These are phyloP conservation scores for Hydra vulgaris DNA, from an alignment of 30 jellyfish, hydroid and myxozoan genomes.

Conservation along the genomic window DNA sequence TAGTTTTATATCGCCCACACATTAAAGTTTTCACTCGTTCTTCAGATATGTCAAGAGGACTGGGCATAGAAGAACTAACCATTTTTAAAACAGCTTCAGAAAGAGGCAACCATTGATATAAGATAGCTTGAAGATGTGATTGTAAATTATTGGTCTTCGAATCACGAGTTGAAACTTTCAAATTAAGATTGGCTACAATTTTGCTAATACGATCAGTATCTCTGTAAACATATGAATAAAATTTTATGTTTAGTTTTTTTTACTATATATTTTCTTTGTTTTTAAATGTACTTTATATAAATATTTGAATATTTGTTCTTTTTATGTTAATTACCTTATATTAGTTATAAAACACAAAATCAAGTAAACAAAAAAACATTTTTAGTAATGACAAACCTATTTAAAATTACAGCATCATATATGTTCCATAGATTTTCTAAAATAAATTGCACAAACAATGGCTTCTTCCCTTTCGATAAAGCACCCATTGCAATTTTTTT, in stretches of 20 bases:
- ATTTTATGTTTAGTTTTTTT: too few relatives aligned
- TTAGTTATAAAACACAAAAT: too few relatives aligned
- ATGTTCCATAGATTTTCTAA: constrained; percentile 81
- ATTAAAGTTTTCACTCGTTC: constrained; percentile 57
- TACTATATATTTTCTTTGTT: too few relatives aligned
- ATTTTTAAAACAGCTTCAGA: constrained; percentile 65
- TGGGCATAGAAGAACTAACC: constrained; percentile 70
- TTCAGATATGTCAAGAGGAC: constrained; percentile 76
- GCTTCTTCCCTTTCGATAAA: constrained; percentile 76
- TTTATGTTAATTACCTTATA: too few relatives aligned
- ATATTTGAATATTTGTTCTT: too few relatives aligned
- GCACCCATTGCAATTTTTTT: constrained; percentile 91
- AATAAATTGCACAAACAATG: constrained; percentile 83
- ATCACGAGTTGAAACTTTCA: constrained; percentile 73
- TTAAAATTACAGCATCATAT: constrained; percentile 73
- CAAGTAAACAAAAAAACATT: too few relatives aligned
- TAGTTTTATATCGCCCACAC: constrained; percentile 68
- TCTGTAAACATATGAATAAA: constrained; percentile 28
- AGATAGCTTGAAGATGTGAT: constrained; percentile 65
- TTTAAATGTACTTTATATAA: too few relatives aligned
- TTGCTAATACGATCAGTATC: constrained; percentile 65
- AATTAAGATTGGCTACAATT: constrained; percentile 56
- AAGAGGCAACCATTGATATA: constrained; percentile 97
- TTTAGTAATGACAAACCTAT: constrained; percentile 38
- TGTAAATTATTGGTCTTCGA: constrained; percentile 47